A percentile compares a stretch with the other conserved stretches of the same genome.
phyloP scores from a whole-genome alignment of 2,113 vertebrate genomes.

The Hippocampus zosterae region DNA sequence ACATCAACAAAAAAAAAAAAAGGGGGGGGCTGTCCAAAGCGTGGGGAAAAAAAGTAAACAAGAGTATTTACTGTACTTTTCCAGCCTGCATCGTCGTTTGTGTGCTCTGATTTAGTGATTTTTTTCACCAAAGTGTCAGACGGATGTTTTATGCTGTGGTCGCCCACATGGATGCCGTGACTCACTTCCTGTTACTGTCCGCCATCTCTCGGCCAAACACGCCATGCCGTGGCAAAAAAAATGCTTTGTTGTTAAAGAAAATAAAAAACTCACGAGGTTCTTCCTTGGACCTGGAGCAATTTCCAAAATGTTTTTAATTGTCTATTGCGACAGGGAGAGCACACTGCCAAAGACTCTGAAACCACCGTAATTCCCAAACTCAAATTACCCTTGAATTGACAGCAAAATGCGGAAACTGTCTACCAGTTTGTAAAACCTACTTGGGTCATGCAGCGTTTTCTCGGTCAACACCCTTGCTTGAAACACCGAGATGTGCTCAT shows the following conservation, averaged over 20 bases:
- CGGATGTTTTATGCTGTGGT: conserved; percentile 1
- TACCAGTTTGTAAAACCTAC: too few species aligned
- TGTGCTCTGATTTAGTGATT: not conserved
- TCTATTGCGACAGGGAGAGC: not conserved
- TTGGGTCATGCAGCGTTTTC: too few species aligned
- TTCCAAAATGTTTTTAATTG: not conserved
- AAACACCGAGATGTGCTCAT: too few species aligned
- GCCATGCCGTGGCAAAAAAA: not conserved
- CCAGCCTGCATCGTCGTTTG: not conserved
- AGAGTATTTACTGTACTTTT: not conserved
- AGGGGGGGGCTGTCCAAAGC: not conserved
- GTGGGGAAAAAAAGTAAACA: not conserved
- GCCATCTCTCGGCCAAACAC: not conserved
- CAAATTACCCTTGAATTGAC: not conserved
- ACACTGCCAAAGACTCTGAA: not conserved
- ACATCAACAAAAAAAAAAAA: not conserved
- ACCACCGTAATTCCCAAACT: not conserved
- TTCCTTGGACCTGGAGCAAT: not conserved
- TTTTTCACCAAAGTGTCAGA: not conserved
- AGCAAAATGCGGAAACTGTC: too few species aligned
- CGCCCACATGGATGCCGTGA: not conserved
- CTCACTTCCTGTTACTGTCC: conserved; percentile 2
- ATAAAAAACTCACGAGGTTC: not conserved
- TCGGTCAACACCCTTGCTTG: too few species aligned
- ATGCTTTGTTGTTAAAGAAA: not conserved